Conservation (phyloP, 2,888 invertebrate species). For the Hydrotaea diabolus region DNA sequence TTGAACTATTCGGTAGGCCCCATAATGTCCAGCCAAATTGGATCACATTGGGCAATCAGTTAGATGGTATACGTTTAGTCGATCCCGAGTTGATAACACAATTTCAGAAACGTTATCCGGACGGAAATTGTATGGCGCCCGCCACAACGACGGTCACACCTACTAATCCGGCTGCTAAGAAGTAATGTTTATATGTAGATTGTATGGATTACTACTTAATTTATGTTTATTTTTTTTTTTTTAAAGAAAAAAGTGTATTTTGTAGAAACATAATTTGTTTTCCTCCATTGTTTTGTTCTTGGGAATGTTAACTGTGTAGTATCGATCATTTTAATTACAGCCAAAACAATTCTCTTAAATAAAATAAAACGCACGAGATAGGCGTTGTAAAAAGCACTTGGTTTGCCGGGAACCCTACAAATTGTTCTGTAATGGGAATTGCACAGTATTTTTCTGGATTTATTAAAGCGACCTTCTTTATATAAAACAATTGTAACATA, state of each 20-base stretch:
- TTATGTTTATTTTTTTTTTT: background rate
- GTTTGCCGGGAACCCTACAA: too few species aligned
- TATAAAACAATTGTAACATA: too few species aligned
- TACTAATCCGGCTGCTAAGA: constrained; percentile 49
- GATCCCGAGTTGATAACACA: constrained; percentile 95
- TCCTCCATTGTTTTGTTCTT: too few species aligned
- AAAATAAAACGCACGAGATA: too few species aligned
- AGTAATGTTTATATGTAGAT: constrained; percentile 12
- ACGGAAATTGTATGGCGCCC: constrained; percentile 85
- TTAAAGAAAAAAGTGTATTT: background rate
- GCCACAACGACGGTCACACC: constrained; percentile 68
- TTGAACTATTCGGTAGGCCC: constrained; percentile 97
- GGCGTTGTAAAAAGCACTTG: too few species aligned
- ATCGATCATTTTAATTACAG: too few species aligned
- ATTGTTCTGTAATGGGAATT: too few species aligned
- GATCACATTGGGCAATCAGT: constrained; percentile 98
- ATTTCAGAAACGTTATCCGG: constrained; percentile 95
- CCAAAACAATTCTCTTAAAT: too few species aligned
- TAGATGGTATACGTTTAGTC: constrained; percentile 95
- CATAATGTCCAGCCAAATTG: constrained; percentile 99
- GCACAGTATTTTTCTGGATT: too few species aligned
- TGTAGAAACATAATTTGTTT: background rate
- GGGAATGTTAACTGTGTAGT: too few species aligned
- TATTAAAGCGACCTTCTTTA: too few species aligned
- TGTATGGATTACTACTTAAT: background rate